Evolutionary conservation across 92 coral and sea anemone species (phyloP), one percentile per base, ranked within the genome.

Genomic region (Umimayanthus chanpuru): DNA sequence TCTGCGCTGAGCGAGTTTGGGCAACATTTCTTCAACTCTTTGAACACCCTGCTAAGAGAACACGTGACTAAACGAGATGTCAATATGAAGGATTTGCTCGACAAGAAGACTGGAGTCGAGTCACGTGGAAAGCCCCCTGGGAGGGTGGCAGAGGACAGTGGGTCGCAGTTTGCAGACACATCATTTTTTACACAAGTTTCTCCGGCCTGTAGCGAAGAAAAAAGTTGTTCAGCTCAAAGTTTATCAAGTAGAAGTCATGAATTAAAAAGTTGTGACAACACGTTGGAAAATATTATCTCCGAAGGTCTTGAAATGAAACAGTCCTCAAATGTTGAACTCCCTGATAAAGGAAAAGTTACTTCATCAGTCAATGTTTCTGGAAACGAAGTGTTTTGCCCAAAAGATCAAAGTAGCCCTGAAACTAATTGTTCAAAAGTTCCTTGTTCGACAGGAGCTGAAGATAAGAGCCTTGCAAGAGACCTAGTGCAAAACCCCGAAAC

Each of bases 1-100:
- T 83, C 78, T 29, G 87, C 79, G 4, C n/a, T 83, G 14, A 70
- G 77, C 58, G 87, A 83, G 39, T 83, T 83, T 43, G 87, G 87
- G 11, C 77, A 83, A 43, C 87, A 83, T 71, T 83, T 83, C 67
- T 83, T 83, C 64, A 72, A 70, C 39, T 83, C 87, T 18, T 67
- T 83, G 0, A 83, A 83, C n/a, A 47, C 78, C 38, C n/a, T 83
- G 1, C 47, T 83, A 43, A 83, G 67, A 50, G 87, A 83, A 44
- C 87, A 83, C 29, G 87, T 83, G 77, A 70, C 87, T 1, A 70
- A 53, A 47, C 87, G 87, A 44, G 87, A 83, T 83, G 41, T 79
- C 38, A 49, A 68, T 47, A 83, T 83, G 87, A 83, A 83, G 64
- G 87, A 83, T 4, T 68, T 83, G 7, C 87, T 83, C 11, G 87